Evolutionary conservation across 2,888 invertebrate genomes (phyloP).

Genomic region (Sipha maydis): DNA sequence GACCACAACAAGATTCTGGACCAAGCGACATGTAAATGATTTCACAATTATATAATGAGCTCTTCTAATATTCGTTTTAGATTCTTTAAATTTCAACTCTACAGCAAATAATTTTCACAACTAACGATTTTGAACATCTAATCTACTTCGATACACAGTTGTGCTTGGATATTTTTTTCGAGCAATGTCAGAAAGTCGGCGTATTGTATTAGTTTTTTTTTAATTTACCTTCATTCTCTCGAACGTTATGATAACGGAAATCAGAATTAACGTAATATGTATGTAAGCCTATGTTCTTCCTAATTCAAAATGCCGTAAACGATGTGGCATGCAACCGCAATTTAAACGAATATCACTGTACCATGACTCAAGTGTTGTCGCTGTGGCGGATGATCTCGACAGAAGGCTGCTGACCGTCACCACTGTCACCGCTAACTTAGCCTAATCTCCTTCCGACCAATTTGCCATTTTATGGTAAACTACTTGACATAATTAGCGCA

Average conservation of each 20-base stretch:
- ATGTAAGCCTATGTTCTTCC: background rate
- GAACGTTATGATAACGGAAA: too few relatives aligned
- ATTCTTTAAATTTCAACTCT: too few relatives aligned
- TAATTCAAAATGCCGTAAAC: background rate
- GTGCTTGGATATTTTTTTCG: too few relatives aligned
- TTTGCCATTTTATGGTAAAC: constrained; percentile 38
- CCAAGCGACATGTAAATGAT: background rate
- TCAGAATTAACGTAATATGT: background rate
- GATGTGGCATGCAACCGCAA: constrained; percentile 3
- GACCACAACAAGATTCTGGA: too few relatives aligned
- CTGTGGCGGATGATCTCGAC: constrained; percentile 33
- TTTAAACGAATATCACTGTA: constrained; percentile 22
- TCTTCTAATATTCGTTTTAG: too few relatives aligned
- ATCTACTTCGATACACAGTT: background rate
- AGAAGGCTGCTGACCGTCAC: background rate
- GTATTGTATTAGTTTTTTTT: too few relatives aligned
- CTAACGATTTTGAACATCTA: too few relatives aligned
- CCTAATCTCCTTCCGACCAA: constrained; percentile 20
- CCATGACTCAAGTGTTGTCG: constrained; percentile 28
- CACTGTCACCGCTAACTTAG: background rate
- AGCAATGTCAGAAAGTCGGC: too few relatives aligned
- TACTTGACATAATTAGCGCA: constrained; percentile 30
- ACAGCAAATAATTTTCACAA: too few relatives aligned
- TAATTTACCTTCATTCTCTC: too few relatives aligned
- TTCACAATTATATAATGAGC: background rate